phyloP scores from a whole-genome alignment of 2,797 vertebrate genomes.

The Lycodopsis pacificus region DNA sequence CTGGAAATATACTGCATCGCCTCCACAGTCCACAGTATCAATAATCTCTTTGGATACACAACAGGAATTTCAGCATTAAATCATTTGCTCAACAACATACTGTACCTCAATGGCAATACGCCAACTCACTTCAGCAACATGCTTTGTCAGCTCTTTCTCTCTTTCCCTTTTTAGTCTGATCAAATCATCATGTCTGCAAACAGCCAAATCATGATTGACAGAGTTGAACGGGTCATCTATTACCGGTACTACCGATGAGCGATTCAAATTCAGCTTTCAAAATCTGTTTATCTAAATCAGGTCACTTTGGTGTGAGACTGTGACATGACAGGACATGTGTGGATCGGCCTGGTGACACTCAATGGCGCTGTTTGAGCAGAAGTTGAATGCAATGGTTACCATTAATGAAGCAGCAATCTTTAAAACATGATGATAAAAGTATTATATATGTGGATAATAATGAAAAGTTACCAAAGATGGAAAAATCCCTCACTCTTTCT shows the following conservation, averaged over 20 bases:
- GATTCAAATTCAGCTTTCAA: slow-evolving; percentile 11
- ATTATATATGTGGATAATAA: background rate
- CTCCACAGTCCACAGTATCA: slow-evolving; percentile 7
- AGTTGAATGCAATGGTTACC: background rate
- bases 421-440: background rate
- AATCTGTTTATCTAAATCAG: slow-evolving; percentile 19
- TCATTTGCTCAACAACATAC: slow-evolving; percentile 9
- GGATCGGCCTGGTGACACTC: background rate
- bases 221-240: background rate
- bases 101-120: slow-evolving; percentile 10
- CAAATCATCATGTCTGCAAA: background rate
- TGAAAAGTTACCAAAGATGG: background rate
- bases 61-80: slow-evolving; percentile 16
- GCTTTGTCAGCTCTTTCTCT: slow-evolving; percentile 29
- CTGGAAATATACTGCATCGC: slow-evolving; percentile 5
- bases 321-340: slow-evolving; percentile 1
- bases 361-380: background rate
- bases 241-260: background rate
- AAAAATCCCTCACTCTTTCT: background rate
- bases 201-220: background rate
- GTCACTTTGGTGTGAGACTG: slow-evolving; percentile 17
- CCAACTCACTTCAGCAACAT: slow-evolving; percentile 30
- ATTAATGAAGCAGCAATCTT: background rate
- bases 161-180: background rate
- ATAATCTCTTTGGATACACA: slow-evolving; percentile 8